Evolutionary conservation across 2,113 vertebrate genomes (phyloP), one percentile per base, ranked within the genome.

Genomic region (Nerophis ophidion): DNA sequence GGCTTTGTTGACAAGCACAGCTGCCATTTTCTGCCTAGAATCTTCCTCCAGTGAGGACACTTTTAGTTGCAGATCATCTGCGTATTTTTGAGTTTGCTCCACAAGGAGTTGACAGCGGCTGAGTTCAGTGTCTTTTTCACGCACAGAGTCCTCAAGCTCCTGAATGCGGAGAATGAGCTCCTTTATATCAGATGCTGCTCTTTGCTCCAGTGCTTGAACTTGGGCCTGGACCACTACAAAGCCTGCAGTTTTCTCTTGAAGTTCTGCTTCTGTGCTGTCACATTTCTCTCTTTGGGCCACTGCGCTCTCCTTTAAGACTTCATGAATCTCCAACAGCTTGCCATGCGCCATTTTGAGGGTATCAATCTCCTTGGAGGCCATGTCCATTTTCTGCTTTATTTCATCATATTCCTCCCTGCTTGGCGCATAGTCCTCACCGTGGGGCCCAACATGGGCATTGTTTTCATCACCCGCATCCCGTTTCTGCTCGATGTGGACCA

Each of bases 401-500:
- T 93, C 87, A 50, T 89, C 82, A 8, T 91, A 89, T 8, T 91
- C 86, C 38, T 84, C 88, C 69, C 85, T 86, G 1, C 61, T 77
- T 7, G 50, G 77, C 33, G 73, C 74, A 0, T 77, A 75, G 11
- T 80, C 75, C n/a, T 77, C 46, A 38, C 71, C 82, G 50, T 87
- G 72, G 3, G 61, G 60, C 77, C 90, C 88, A 14, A 72, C 76
- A 67, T 87, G 81, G 56, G 83, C 14, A 57, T 91, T 93, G 35
- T 90, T 83, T 9, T 91, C 81, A n/a, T 82, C 82, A 67, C 82
- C 68, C 10, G 84, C 70, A 5, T 73, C 16, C 40, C 87, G 68
- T 40, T 93, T 92, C 63, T 86, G 91, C 65, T 91, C 93, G 26
- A 94, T 96, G 71, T 84, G 88, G 58, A 89, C 74, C 60, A 99